Percentiles rank a stretch among this genome's conserved stretches.
These are phyloP conservation scores for Acromyrmex heyeri DNA, from an alignment of 1,140 invertebrate genomes.

Conservation along the genomic window DNA sequence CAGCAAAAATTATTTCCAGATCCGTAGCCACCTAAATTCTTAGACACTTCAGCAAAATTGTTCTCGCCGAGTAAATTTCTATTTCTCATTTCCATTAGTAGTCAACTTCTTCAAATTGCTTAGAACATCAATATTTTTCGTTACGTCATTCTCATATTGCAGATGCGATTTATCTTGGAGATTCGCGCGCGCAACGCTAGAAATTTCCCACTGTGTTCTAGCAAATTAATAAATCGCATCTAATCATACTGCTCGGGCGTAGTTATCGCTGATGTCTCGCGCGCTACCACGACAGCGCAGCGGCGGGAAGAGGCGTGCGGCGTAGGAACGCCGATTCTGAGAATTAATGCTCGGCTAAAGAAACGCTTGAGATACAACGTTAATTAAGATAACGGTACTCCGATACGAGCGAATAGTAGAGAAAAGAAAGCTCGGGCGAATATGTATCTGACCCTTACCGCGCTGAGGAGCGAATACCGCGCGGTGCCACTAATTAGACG, in stretches of 20 bases:
- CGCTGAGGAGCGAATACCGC: not conserved
- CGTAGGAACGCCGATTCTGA: slow-evolving; percentile 31
- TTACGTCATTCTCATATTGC: not conserved
- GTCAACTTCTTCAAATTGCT: no score
- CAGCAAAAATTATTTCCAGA: no score
- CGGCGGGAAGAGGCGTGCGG: slow-evolving; percentile 20
- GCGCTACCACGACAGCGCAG: slow-evolving; percentile 26
- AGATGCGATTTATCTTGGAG: slow-evolving; percentile 33
- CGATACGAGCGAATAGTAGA: slow-evolving; percentile 52
- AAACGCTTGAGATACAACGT: slow-evolving; percentile 61
- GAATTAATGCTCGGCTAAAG: slow-evolving; percentile 57
- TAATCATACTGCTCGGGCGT: slow-evolving; percentile 50
- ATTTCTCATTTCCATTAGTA: not conserved
- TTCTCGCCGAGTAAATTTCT: not conserved
- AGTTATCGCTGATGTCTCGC: slow-evolving; percentile 58
- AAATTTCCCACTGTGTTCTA: slow-evolving; percentile 10
- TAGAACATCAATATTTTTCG: slow-evolving; percentile 8
- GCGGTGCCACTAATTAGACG: slow-evolving; percentile 46
- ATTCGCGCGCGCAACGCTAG: slow-evolving; percentile 3
- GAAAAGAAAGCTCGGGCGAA: slow-evolving; percentile 52
- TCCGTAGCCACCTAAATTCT: no score
- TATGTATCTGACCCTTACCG: slow-evolving; percentile 56
- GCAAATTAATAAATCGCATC: slow-evolving; percentile 58
- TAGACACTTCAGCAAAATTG: no score
- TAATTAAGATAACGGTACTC: slow-evolving; percentile 61